These are phyloP conservation scores for Oscheius sp. DNA, from an alignment of 2,888 invertebrate species.

Conservation along the genomic window DNA sequence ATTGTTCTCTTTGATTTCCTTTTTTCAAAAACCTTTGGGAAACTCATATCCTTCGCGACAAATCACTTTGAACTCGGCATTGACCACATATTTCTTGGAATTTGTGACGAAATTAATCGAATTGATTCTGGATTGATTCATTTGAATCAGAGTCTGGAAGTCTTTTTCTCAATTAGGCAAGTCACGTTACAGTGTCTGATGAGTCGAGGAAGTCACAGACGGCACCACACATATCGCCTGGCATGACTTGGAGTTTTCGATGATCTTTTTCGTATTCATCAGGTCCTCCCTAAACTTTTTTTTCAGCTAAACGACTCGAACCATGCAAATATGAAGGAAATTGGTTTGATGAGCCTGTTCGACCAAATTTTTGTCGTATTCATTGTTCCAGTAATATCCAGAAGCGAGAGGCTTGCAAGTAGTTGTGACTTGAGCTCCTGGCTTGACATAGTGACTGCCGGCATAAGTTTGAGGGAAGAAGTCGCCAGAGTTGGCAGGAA, in stretches of 20 bases:
- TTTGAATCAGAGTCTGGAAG: slow-evolving; percentile 1
- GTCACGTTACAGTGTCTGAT: background rate
- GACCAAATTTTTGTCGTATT: slow-evolving; percentile 7
- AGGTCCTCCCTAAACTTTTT: slow-evolving; percentile 21
- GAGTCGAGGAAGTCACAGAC: slow-evolving; percentile 11
- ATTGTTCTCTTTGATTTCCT: too few relatives aligned
- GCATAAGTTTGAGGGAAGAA: slow-evolving; percentile 10
- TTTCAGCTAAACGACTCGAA: background rate
- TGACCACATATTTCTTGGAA: background rate
- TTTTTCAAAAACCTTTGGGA: slow-evolving; percentile 1
- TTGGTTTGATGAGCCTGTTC: background rate
- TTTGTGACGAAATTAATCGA: background rate
- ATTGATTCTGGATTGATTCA: background rate
- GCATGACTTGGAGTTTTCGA: background rate
- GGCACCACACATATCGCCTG: slow-evolving; percentile 20
- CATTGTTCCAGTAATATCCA: slow-evolving; percentile 19
- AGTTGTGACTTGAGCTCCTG: background rate
- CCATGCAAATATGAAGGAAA: slow-evolving; percentile 1
- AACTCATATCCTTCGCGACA: slow-evolving; percentile 8
- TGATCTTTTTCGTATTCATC: slow-evolving; percentile 5
- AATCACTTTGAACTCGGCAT: background rate
- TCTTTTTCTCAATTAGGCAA: background rate
- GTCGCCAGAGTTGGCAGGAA: background rate
- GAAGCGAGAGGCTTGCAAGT: slow-evolving; percentile 13
- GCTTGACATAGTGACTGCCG: slow-evolving; percentile 15